phyloP scores from a whole-genome alignment of 2,888 invertebrate genomes.

The Pristionchus japonicus region DNA sequence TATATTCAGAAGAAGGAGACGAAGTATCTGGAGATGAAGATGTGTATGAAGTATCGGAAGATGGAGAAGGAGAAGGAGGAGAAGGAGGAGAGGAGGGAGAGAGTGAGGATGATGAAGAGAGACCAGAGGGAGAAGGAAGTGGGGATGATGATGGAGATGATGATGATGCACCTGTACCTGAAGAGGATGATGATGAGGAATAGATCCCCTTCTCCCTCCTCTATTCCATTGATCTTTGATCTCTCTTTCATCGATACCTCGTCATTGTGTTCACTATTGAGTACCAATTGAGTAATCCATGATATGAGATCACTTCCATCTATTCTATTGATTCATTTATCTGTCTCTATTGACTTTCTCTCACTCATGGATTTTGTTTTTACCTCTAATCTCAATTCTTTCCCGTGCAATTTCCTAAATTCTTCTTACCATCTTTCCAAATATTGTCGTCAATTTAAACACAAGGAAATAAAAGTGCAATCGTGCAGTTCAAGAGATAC shows the following conservation, averaged over 20 bases:
- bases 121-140: not conserved
- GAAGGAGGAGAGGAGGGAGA: constrained; percentile 11
- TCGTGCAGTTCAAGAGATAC: no score
- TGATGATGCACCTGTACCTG: constrained; percentile 13
- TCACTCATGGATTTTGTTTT: not conserved
- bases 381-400: constrained; percentile 11
- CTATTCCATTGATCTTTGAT: constrained; percentile 4
- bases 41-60: constrained; percentile 44
- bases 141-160: constrained; percentile 35
- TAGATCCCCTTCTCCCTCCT: not conserved
- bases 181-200: constrained; percentile 30
- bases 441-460: not conserved
- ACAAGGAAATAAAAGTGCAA: not conserved
- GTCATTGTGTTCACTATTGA: not conserved
- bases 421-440: not conserved
- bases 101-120: constrained; percentile 8
- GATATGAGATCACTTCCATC: not conserved
- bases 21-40: not conserved
- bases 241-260: constrained; percentile 9
- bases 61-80: constrained; percentile 28
- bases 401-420: not conserved
- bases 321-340: not conserved
- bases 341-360: not conserved
- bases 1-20: not conserved
- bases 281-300: not conserved